Percentiles rank a stretch among this genome's conserved stretches.
phyloP scores from a whole-genome alignment of 1,140 invertebrate genomes.

The Eueides isabella region DNA sequence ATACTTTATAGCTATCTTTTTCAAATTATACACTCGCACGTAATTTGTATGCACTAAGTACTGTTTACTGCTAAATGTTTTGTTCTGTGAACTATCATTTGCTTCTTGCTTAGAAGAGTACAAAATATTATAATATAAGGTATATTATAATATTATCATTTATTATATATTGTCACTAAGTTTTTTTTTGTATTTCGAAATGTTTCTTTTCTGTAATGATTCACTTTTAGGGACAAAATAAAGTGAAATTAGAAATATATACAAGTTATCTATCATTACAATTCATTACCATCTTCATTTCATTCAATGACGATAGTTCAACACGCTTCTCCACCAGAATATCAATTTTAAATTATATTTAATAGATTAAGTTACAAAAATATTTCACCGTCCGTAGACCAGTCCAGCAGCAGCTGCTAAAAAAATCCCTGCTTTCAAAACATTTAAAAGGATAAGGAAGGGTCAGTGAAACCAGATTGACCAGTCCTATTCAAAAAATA shows the following conservation, averaged over 20 bases:
- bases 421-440: slow-evolving; percentile 55
- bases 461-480: slow-evolving; percentile 79
- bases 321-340: neutral
- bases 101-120: neutral
- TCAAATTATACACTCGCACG: slow-evolving; percentile 25
- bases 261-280: neutral
- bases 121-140: too few relatives aligned
- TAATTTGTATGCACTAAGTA: slow-evolving; percentile 26
- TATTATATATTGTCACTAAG: too few relatives aligned
- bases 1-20: slow-evolving; percentile 45
- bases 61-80: neutral
- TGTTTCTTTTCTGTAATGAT: too few relatives aligned
- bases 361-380: slow-evolving; percentile 24
- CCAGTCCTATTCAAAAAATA: slow-evolving; percentile 73
- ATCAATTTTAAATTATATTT: neutral
- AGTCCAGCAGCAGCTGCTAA: slow-evolving; percentile 64
- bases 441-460: slow-evolving; percentile 69
- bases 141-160: too few relatives aligned
- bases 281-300: neutral
- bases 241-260: too few relatives aligned
- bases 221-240: too few relatives aligned
- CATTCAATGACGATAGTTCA: neutral
- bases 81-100: slow-evolving; percentile 10
- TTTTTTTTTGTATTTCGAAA: too few relatives aligned
- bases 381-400: slow-evolving; percentile 48